Evolutionary conservation across 2,797 vertebrate genomes (phyloP).

Genomic region (Alfaro cultratus): DNA sequence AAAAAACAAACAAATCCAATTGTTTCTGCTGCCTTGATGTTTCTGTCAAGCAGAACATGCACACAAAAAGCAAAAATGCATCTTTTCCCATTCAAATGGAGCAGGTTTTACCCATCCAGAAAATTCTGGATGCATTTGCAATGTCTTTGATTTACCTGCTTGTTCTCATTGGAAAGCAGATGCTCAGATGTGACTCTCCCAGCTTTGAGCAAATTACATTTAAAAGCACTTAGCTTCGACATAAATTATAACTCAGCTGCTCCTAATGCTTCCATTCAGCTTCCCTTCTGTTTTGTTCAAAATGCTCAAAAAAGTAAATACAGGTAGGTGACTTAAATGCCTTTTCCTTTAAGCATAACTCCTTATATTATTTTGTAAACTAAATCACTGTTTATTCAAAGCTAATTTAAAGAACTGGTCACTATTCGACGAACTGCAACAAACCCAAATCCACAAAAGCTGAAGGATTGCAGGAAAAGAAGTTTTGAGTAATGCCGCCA

Average conservation of each 20-base stretch:
- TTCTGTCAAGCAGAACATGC: neutral
- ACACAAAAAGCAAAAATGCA: neutral
- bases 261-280: neutral
- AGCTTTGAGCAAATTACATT: constrained; percentile 6
- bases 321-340: neutral
- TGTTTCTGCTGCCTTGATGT: neutral
- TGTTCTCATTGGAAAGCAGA: neutral
- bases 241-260: neutral
- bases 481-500: neutral
- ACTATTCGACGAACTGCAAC: neutral
- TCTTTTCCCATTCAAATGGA: neutral
- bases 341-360: neutral
- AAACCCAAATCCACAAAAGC: neutral
- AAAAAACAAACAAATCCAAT: neutral
- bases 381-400: neutral
- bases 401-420: neutral
- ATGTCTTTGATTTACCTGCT: constrained; percentile 8
- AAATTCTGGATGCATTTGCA: constrained; percentile 5
- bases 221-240: constrained; percentile 1
- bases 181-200: neutral
- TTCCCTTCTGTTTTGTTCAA: neutral
- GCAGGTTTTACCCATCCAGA: neutral
- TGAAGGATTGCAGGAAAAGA: neutral
- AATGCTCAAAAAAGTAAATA: neutral
- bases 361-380: neutral